These are phyloP conservation scores for Galeruca laticollis DNA, from an alignment of 2,888 invertebrate genomes.

Conservation along the genomic window DNA sequence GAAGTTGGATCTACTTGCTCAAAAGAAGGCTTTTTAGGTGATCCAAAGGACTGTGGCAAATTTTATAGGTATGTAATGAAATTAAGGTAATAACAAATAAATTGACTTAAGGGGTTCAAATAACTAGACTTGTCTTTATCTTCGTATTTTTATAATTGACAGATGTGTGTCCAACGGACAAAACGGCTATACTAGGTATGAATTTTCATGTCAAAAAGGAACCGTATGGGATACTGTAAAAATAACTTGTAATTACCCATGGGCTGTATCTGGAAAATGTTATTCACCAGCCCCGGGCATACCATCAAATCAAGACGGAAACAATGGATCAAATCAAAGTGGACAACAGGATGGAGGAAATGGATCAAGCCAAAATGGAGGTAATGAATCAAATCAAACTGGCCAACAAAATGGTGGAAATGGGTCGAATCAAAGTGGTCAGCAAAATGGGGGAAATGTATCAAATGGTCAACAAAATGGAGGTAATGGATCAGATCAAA, in stretches of 20 bases:
- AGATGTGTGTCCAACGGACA: constrained; percentile 77
- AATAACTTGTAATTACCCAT: constrained; percentile 79
- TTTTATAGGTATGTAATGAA: constrained; percentile 69
- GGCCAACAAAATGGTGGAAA: constrained; percentile 32
- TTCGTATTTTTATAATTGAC: constrained; percentile 54
- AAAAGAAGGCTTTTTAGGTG: constrained; percentile 78
- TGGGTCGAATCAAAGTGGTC: constrained; percentile 42
- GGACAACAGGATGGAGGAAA: constrained; percentile 38
- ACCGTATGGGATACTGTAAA: constrained; percentile 81
- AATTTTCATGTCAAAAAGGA: constrained; percentile 80
- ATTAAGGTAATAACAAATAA: constrained; percentile 69
- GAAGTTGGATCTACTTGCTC: constrained; percentile 64
- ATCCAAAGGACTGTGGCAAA: constrained; percentile 77
- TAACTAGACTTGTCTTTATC: no score
- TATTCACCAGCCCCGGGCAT: background rate
- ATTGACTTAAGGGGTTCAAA: no score
- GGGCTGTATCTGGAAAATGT: constrained; percentile 67
- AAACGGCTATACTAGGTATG: constrained; percentile 74
- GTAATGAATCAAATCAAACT: constrained; percentile 20
- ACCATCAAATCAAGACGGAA: background rate
- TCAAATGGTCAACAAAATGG: constrained; percentile 44
- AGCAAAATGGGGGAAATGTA: no score
- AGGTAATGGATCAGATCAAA: constrained; percentile 5
- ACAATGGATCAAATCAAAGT: constrained; percentile 32
- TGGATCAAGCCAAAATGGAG: constrained; percentile 28